Conservation (phyloP, 1,140 invertebrate species). For the Pogonomyrmex barbatus region DNA sequence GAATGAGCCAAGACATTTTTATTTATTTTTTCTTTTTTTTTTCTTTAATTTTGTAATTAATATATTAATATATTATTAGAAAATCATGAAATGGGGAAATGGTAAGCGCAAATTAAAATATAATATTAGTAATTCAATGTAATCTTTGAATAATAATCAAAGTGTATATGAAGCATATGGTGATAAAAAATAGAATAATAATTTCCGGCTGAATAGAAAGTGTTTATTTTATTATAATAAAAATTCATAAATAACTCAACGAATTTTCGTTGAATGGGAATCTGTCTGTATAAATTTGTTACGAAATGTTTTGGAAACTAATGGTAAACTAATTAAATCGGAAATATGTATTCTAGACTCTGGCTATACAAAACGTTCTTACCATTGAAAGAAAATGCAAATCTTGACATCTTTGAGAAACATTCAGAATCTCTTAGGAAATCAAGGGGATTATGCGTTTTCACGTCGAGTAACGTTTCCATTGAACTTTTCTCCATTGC, state of each 20-base stretch:
- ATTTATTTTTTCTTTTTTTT: too few relatives aligned
- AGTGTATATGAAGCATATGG: not conserved
- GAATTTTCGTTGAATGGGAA: not conserved
- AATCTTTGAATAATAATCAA: not conserved
- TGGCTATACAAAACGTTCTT: not conserved
- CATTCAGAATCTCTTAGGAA: conserved; percentile 1
- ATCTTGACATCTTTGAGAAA: conserved; percentile 6
- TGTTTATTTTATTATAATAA: not conserved
- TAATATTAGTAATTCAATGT: not conserved
- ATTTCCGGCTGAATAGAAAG: not conserved
- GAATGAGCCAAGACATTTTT: not conserved
- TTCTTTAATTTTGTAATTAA: not conserved
- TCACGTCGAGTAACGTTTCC: conserved; percentile 1
- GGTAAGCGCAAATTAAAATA: not conserved
- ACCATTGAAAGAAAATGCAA: conserved; percentile 9
- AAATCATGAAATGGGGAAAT: not conserved
- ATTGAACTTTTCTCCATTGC: not conserved
- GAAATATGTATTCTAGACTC: not conserved
- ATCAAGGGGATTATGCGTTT: conserved; percentile 5
- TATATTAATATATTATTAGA: not conserved
- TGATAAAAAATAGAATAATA: conserved; percentile 1
- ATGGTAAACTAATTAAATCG: not conserved
- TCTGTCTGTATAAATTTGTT: not conserved
- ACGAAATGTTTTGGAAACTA: not conserved
- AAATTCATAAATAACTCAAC: not conserved